A percentile compares a stretch with the other conserved stretches of the same genome.
phyloP scores from a whole-genome alignment of 1,140 invertebrate genomes.

The Zaprionus taronus region DNA sequence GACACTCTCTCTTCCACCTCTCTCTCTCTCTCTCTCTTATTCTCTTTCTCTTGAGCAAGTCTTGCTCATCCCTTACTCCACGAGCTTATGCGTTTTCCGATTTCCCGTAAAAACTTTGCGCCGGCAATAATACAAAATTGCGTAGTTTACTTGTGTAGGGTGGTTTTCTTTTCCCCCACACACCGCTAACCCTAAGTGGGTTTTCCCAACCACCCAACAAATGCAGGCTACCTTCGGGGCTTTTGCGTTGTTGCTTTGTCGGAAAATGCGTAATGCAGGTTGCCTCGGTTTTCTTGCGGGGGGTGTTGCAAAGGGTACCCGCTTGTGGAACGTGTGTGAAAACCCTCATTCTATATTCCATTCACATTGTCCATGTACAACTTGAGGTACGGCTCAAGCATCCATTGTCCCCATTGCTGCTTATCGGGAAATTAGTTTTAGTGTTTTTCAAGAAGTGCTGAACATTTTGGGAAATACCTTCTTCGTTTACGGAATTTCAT shows the following conservation, averaged over 20 bases:
- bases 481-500: not conserved
- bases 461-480: not conserved
- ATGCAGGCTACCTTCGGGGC: constrained; percentile 32
- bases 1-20: not conserved
- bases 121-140: constrained; percentile 71
- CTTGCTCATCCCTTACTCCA: constrained; percentile 13
- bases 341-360: not conserved
- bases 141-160: constrained; percentile 55
- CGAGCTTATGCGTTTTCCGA: constrained; percentile 41
- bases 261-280: constrained; percentile 50
- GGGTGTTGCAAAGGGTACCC: not conserved
- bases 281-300: not conserved
- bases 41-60: constrained; percentile 1
- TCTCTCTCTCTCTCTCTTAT: constrained; percentile 1
- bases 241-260: constrained; percentile 44
- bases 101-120: constrained; percentile 38
- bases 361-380: constrained; percentile 7
- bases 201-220: constrained; percentile 58
- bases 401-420: not conserved
- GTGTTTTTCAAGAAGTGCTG: not conserved
- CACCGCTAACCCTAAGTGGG: constrained; percentile 10
- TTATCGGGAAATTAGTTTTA: not conserved
- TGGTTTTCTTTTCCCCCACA: constrained; percentile 35
- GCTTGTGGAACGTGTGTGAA: not conserved
- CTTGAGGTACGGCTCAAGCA: not conserved